Percentiles rank a stretch among this genome's conserved stretches.
Evolutionary conservation across 2,888 invertebrate species (phyloP).

Genomic region (Lamellibrachia satsuma): DNA sequence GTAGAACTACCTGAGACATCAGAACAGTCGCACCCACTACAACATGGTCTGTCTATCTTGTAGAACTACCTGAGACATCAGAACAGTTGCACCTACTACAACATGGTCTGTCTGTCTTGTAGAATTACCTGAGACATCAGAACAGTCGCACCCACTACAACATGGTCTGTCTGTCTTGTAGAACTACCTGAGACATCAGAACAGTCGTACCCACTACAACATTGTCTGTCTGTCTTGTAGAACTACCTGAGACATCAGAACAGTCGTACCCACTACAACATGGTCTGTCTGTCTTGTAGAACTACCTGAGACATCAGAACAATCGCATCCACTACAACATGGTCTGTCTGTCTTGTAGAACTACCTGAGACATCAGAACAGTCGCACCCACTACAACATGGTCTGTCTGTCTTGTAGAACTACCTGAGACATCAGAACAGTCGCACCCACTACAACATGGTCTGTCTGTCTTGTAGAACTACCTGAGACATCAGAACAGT

Average conservation of each 20-base stretch:
- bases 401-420: conserved; percentile 72
- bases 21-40: too few relatives aligned
- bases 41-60: conserved; percentile 30
- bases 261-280: too few relatives aligned
- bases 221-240: too few relatives aligned
- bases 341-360: too few relatives aligned
- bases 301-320: conserved; percentile 91
- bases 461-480: conserved; percentile 73
- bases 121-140: too few relatives aligned
- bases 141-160: too few relatives aligned
- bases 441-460: too few relatives aligned
- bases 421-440: conserved; percentile 73
- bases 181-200: conserved; percentile 93
- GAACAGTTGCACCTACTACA: conserved; percentile 95
- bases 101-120: conserved; percentile 94
- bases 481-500: conserved; percentile 92
- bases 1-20: too few relatives aligned
- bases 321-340: conserved; percentile 96
- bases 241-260: too few relatives aligned
- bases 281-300: conserved; percentile 69
- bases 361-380: too few relatives aligned
- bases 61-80: conserved; percentile 93
- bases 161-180: conserved; percentile 61
- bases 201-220: conserved; percentile 95
- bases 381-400: too few relatives aligned